A percentile compares a stretch with the other conserved stretches of the same genome.
Evolutionary conservation across 2,888 invertebrate species (phyloP).

Genomic region (Plagodis dolabraria): DNA sequence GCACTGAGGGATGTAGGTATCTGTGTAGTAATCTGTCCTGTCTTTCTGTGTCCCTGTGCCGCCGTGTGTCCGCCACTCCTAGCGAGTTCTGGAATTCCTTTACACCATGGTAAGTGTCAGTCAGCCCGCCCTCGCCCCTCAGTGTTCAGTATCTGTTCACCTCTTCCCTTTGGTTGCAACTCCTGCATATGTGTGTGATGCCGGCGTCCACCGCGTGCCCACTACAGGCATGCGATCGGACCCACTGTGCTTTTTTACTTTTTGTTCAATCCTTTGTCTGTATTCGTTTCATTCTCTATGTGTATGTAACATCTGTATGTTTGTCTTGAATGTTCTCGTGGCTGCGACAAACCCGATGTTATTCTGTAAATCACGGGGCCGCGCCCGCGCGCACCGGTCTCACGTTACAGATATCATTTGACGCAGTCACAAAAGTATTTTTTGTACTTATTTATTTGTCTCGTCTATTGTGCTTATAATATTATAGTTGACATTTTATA

Average conservation of each 20-base stretch:
- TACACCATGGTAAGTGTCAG: conserved; percentile 98
- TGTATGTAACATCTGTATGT: conserved; percentile 86
- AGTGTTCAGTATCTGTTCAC: conserved; percentile 84
- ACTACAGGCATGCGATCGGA: conserved; percentile 75
- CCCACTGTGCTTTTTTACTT: conserved; percentile 80
- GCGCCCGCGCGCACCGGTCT: conserved; percentile 42
- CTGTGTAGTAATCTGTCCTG: conserved; percentile 87
- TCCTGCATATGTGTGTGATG: conserved; percentile 84
- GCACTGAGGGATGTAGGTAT: conserved; percentile 85
- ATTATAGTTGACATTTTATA: conserved; percentile 71
- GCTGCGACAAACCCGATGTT: conserved; percentile 71
- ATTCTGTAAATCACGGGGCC: conserved; percentile 50
- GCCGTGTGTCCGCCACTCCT: conserved; percentile 90
- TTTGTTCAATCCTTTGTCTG: conserved; percentile 83
- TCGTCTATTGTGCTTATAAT: conserved; percentile 83
- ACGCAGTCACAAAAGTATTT: conserved; percentile 77
- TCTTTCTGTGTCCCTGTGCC: conserved; percentile 89
- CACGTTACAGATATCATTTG: conserved; percentile 64
- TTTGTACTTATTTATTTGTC: conserved; percentile 82
- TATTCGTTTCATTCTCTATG: conserved; percentile 85
- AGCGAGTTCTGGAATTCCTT: conserved; percentile 99
- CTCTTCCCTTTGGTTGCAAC: conserved; percentile 83
- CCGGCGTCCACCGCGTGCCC: conserved; percentile 76
- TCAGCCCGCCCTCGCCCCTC: conserved; percentile 86
- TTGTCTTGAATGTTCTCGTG: conserved; percentile 82